phyloP scores from a whole-genome alignment of 2,888 invertebrate species.

The Ectemnius lituratus region DNA sequence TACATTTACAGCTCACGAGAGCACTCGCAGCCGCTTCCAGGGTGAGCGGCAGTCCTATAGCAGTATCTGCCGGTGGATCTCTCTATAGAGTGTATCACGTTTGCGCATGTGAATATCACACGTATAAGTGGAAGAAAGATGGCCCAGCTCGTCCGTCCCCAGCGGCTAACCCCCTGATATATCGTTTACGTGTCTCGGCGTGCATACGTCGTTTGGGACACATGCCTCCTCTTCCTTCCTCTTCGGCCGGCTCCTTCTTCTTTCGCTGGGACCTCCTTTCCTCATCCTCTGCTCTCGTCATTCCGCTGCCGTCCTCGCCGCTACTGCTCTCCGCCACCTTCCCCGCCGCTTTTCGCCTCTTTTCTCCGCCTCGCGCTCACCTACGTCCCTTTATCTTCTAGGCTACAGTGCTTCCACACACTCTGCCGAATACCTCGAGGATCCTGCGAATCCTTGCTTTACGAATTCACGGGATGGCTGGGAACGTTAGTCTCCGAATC shows the following conservation, averaged over 20 bases:
- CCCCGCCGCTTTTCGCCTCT: not conserved
- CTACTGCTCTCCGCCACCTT: conserved; percentile 9
- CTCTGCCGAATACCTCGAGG: conserved; percentile 54
- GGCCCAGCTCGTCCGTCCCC: conserved; percentile 76
- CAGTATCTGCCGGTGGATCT: conserved; percentile 68
- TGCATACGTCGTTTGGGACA: conserved; percentile 77
- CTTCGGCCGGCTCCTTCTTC: conserved; percentile 29
- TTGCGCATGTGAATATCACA: conserved; percentile 74
- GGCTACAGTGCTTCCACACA: conserved; percentile 5
- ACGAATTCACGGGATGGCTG: conserved; percentile 72
- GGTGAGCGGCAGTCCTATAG: conserved; percentile 51
- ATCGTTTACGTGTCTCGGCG: conserved; percentile 78
- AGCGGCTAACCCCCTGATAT: conserved; percentile 78
- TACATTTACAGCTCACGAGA: conserved; percentile 76
- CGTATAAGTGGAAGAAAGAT: conserved; percentile 76
- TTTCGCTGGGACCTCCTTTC: conserved; percentile 30
- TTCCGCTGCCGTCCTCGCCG: conserved; percentile 3
- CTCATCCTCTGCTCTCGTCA: conserved; percentile 19
- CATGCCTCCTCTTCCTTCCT: conserved; percentile 65
- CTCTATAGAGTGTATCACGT: conserved; percentile 74
- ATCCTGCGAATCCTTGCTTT: conserved; percentile 71
- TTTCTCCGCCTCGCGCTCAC: conserved; percentile 22
- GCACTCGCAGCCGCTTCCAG: conserved; percentile 55
- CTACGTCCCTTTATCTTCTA: conserved; percentile 7
- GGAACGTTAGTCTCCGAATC: conserved; percentile 63